Evolutionary conservation across 2,888 invertebrate genomes (phyloP), one percentile per base, ranked within the genome.

Genomic region (Griposia aprilina): DNA sequence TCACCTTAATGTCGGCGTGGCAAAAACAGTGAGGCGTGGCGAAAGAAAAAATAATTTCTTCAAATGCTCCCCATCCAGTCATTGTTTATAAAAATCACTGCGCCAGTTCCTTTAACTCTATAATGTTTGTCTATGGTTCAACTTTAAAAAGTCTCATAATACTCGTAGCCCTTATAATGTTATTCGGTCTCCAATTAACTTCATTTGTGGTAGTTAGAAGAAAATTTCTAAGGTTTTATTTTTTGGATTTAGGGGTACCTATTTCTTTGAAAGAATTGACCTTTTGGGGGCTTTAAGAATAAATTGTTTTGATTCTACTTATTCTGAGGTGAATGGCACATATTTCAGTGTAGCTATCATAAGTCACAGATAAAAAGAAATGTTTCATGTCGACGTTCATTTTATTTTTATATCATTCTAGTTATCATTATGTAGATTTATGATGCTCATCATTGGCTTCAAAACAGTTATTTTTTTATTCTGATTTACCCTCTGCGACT

Each of bases 31-130:
- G 17, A 50, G 72, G 67, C 72, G 72, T 23, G 73, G 69, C 57
- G n/a, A 59, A 73, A 83, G 81, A 81, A 84, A 81, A 76, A 80
- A 55, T 76, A 82, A 85, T 86, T 84, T 80, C 74, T 83, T 81
- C 65, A 78, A 83, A 70, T 50, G 57, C 71, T 85, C 87, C 84
- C 83, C 23, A 63, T 69, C 75, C 57, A 20, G 26, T 41, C 71
- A 78, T 86, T 88, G 85, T 83, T 85, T 84, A 75, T 70, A 59
- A 72, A 78, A 88, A 81, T 78, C 66, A 66, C 52, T 69, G 60
- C 57, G 59, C 41, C 74, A 69, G 63, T 73, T 86, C 76, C 66
- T 57, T 80, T 75, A 78, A 74, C 68, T 79, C 36, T 13, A 26
- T 66, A 68, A 68, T 73, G 70, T 81, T 80, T 73, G 73, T 80